phyloP scores from a whole-genome alignment of 1,140 invertebrate species.

The Druon quercuslanigerum region DNA sequence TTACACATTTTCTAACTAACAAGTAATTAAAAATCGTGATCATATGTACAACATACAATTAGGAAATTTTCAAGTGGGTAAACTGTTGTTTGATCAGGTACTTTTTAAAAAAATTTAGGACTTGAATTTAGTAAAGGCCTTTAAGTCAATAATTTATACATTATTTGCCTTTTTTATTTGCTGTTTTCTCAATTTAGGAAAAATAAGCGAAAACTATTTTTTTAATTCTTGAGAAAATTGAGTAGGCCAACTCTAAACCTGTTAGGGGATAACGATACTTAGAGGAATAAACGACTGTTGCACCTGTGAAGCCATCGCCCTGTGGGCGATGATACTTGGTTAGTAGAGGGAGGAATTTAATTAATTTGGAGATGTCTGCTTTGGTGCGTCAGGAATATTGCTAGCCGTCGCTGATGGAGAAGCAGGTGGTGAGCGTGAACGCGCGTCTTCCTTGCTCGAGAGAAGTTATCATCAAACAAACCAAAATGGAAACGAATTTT shows the following conservation, averaged over 20 bases:
- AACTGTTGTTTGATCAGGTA: too few species aligned
- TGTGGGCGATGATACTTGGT: slow-evolving; percentile 38
- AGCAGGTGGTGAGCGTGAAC: slow-evolving; percentile 28
- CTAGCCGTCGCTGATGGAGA: slow-evolving; percentile 24
- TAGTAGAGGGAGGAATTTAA: slow-evolving; percentile 50
- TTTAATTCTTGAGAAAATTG: too few species aligned
- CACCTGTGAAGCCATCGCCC: slow-evolving; percentile 51
- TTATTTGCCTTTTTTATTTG: too few species aligned
- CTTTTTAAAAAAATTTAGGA: too few species aligned
- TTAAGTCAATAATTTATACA: too few species aligned
- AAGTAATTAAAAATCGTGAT: too few species aligned
- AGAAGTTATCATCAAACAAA: not conserved
- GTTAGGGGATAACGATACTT: not conserved
- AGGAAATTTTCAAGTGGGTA: too few species aligned
- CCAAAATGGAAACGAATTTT: slow-evolving; percentile 1
- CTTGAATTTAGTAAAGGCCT: too few species aligned
- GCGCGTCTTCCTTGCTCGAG: not conserved
- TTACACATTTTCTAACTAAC: too few species aligned
- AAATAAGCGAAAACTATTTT: too few species aligned
- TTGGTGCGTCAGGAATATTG: slow-evolving; percentile 17
- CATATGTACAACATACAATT: too few species aligned
- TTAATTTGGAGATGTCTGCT: slow-evolving; percentile 50
- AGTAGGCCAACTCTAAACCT: not conserved
- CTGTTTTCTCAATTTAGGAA: too few species aligned
- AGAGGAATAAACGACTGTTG: slow-evolving; percentile 40